These are phyloP conservation scores for Lochmaea capreae DNA, from an alignment of 2,888 invertebrate species.

Conservation along the genomic window DNA sequence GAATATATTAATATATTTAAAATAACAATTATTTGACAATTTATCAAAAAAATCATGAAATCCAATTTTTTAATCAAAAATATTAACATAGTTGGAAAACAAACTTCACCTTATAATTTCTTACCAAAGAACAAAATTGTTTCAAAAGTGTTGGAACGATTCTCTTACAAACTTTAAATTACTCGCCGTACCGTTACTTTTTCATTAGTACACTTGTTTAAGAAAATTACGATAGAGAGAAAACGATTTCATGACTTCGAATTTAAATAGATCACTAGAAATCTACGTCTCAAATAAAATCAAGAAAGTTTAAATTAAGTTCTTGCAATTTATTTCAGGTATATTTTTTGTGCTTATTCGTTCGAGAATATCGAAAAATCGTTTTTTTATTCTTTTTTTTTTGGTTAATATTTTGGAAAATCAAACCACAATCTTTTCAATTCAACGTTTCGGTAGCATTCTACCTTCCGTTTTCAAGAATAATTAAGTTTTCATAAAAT, in stretches of 20 bases:
- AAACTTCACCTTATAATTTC: not conserved
- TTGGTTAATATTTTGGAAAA: no score
- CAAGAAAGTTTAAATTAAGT: constrained; percentile 24
- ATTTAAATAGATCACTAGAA: constrained; percentile 26
- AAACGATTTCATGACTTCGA: constrained; percentile 19
- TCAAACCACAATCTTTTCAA: no score
- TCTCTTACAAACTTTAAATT: constrained; percentile 2
- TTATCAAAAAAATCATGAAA: no score
- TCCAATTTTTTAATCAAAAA: not conserved
- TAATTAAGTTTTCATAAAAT: no score
- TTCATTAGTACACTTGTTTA: not conserved
- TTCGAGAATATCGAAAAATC: no score
- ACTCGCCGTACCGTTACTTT: not conserved
- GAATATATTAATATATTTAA: no score
- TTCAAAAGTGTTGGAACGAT: constrained; percentile 3
- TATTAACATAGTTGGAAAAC: not conserved
- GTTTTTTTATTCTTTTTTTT: no score
- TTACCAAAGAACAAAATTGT: constrained; percentile 7
- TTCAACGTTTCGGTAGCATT: no score
- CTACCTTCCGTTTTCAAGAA: no score
- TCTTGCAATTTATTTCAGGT: constrained; percentile 29
- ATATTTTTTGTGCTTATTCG: constrained; percentile 20
- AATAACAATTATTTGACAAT: no score
- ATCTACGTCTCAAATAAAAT: constrained; percentile 22
- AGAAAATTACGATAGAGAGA: not conserved